Conservation (phyloP, 2,797 vertebrate genomes). For the Halcyon leucocephala region DNA sequence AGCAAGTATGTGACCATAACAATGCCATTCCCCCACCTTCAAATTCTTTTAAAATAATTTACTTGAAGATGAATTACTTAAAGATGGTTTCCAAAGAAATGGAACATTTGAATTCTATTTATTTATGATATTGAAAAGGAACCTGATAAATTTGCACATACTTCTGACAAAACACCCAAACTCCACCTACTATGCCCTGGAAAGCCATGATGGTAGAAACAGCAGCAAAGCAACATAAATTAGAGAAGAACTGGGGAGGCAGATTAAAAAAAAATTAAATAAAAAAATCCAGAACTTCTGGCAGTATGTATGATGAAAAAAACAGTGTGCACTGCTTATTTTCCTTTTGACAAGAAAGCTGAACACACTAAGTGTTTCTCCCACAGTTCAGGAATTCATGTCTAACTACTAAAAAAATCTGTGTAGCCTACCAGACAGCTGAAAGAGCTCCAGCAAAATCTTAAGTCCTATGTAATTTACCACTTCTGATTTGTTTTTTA, state of each 20-base stretch:
- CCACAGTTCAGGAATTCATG: fast-evolving
- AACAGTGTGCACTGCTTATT: not conserved
- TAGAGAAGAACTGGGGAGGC: not conserved
- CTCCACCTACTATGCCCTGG: not conserved
- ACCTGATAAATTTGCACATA: not conserved
- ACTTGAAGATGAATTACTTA: not conserved
- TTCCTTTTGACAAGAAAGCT: not conserved
- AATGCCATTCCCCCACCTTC: not conserved
- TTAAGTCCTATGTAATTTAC: not conserved
- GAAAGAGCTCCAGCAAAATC: not conserved
- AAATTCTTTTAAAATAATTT: not conserved
- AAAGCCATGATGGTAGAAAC: not conserved
- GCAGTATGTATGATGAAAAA: not conserved
- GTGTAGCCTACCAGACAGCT: not conserved
- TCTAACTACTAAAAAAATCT: not conserved
- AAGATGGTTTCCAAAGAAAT: not conserved
- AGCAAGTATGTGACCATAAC: not conserved
- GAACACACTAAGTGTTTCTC: not conserved
- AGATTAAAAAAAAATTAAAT: too few species aligned
- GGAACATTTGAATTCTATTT: not conserved
- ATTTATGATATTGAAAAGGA: not conserved
- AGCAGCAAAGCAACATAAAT: not conserved
- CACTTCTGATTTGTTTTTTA: not conserved
- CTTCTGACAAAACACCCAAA: not conserved
- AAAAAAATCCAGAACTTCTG: not conserved